Percentiles rank a stretch among this genome's conserved stretches.
Evolutionary conservation across 2,113 vertebrate species (phyloP).

Genomic region (Coreoperca whiteheadi): DNA sequence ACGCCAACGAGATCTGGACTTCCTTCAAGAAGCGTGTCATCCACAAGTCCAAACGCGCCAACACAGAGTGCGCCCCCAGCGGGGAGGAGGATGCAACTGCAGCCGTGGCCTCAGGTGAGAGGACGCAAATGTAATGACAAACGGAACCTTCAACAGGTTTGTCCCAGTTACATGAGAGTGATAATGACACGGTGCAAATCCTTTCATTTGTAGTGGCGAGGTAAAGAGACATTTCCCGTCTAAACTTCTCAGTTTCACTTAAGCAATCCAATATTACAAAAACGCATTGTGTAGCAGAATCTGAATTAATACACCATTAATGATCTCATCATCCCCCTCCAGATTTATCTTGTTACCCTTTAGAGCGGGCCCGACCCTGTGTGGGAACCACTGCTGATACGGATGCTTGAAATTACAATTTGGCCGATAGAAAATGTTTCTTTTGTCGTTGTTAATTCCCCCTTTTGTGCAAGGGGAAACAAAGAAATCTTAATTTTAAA

Average conservation of each 20-base stretch:
- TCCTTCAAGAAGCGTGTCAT: conserved; percentile 87
- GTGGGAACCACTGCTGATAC: background rate
- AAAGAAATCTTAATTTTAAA: too few species aligned
- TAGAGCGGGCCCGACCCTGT: background rate
- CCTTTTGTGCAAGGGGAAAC: too few species aligned
- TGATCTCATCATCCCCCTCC: too few species aligned
- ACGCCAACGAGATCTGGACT: conserved; percentile 87
- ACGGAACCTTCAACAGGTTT: background rate
- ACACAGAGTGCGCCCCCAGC: conserved; percentile 72
- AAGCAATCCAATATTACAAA: background rate
- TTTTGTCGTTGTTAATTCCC: too few species aligned
- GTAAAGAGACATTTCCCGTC: background rate
- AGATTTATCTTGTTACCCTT: background rate
- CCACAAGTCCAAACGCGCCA: conserved; percentile 84
- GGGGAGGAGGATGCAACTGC: conserved; percentile 74
- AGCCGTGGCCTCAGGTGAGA: conserved; percentile 65
- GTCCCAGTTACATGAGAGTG: background rate
- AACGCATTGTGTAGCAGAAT: background rate
- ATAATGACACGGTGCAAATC: background rate
- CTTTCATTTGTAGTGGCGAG: too few species aligned
- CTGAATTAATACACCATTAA: background rate
- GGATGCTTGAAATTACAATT: too few species aligned
- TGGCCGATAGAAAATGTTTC: too few species aligned
- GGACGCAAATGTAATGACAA: background rate
- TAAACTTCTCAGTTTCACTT: background rate